Base-by-base conservation (phyloP, 2,888 invertebrate species). In the Ecdyonurus torrentis region DNA sequence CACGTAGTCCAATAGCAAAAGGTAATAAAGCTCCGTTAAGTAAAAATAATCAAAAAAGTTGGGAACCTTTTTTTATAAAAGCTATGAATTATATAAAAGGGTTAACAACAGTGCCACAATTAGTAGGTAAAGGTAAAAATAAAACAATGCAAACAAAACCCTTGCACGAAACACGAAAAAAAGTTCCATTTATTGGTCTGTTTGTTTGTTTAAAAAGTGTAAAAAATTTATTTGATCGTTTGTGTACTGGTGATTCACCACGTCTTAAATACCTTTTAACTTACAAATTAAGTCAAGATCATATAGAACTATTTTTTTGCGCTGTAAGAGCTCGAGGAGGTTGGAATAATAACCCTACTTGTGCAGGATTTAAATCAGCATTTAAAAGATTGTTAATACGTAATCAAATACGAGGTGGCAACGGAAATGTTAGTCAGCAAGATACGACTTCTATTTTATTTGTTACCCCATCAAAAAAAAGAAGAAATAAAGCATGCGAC, bases 201-300 rank as follows among this genome's bases (percentile, higher is more conserved):
- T n/a, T 64, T 23, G 59, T 64, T 23, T 63, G 63, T 25, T 59
- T 66, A 0, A 7, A 59, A 1, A 66, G 64, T 61, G 62, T 64
- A n/a, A 18, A 25, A 20, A 18, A n/a, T 7, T 22, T 64, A 10
- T 61, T 55, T 20, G 24, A 55, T 3, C 20, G 23, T 1, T 37
- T 65, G 19, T 23, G 65, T 24, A 23, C 25, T 1, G 2, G 20
- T 1, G 50, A 58, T 15, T 50, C 25, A 18, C 37, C 37, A 37
- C 37, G 37, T 5, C 19, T 61, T 2, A 55, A 60, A 1, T 64
- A 64, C 50, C 22, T 67, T 1, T 50, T 61, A 20, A 65, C 65
- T 1, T 66, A 65, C 55, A 66, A 67, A 55, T 23, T 65, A n/a
- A 65, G 65, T 52, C 67, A 67, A 50, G 67, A 67, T 58, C 65